A percentile compares a stretch with the other conserved stretches of the same genome.
These are phyloP conservation scores for Periophthalmus magnuspinnatus DNA, from an alignment of 2,797 vertebrate species.

Conservation along the genomic window DNA sequence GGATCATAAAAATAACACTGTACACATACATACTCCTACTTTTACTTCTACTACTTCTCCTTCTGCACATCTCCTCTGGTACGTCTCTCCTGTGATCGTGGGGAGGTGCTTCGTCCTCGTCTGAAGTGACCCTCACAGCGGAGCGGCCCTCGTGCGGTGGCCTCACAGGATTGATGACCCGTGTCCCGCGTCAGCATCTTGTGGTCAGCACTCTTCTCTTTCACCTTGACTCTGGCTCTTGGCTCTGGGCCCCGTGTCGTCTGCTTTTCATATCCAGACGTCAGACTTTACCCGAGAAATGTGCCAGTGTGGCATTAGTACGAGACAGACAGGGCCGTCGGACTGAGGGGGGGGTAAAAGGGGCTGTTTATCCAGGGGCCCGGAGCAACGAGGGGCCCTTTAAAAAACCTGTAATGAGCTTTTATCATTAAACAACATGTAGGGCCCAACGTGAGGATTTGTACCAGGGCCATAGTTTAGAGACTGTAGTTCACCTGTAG, in stretches of 20 bases:
- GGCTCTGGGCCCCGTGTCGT: constrained; percentile 3
- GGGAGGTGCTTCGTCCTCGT: constrained; percentile 31
- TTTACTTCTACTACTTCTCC: too few relatives aligned
- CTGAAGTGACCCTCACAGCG: constrained; percentile 52
- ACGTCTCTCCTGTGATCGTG: constrained; percentile 8
- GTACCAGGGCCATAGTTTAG: too few relatives aligned
- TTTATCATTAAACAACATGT: too few relatives aligned
- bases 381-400: too few relatives aligned
- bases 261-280: constrained; percentile 49
- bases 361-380: too few relatives aligned
- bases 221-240: constrained; percentile 35
- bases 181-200: constrained; percentile 37
- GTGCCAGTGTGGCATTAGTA: constrained; percentile 13
- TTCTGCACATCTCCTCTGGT: neutral
- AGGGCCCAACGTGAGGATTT: too few relatives aligned
- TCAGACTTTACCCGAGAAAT: constrained; percentile 36
- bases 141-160: constrained; percentile 35
- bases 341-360: too few relatives aligned
- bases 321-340: too few relatives aligned
- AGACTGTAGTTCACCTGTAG: too few relatives aligned
- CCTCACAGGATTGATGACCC: constrained; percentile 53
- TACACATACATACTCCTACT: too few relatives aligned
- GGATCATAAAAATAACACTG: too few relatives aligned
- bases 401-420: too few relatives aligned
- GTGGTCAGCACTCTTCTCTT: constrained; percentile 24